Percentiles rank a stretch among this genome's conserved stretches.
Evolutionary conservation across 2,113 vertebrate genomes (phyloP).

Genomic region (Stigmatopora argus): DNA sequence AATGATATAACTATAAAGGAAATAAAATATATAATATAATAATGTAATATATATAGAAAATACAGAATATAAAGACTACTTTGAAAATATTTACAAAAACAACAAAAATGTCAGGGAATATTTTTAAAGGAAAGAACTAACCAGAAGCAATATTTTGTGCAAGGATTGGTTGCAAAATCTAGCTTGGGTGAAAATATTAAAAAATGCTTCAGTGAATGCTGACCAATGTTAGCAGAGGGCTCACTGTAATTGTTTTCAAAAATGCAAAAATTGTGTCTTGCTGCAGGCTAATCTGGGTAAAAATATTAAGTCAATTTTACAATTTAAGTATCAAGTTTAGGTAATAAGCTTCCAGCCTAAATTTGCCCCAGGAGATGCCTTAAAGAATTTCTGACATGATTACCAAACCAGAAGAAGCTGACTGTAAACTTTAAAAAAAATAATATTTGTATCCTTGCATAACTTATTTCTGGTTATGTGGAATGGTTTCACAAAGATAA

Average conservation of each 20-base stretch:
- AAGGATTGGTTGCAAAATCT: slow-evolving; percentile 14
- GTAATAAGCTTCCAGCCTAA: not conserved
- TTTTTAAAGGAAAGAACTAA: slow-evolving; percentile 35
- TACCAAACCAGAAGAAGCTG: not conserved
- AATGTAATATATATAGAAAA: no score
- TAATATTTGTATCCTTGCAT: not conserved
- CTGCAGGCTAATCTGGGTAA: not conserved
- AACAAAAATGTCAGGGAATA: slow-evolving; percentile 29
- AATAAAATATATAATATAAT: slow-evolving; percentile 43
- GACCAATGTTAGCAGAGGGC: not conserved
- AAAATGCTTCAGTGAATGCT: not conserved
- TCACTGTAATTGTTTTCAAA: not conserved
- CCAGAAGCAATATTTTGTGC: slow-evolving; percentile 34
- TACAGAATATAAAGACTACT: slow-evolving; percentile 38
- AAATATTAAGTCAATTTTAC: not conserved
- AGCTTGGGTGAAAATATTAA: not conserved
- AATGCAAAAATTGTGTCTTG: not conserved
- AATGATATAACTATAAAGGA: slow-evolving; percentile 54
- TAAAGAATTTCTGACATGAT: not conserved
- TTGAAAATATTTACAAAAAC: slow-evolving; percentile 30
- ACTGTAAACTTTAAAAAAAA: not conserved
- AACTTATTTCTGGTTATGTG: slow-evolving; percentile 20
- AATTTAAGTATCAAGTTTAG: not conserved
- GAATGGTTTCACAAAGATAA: slow-evolving; percentile 10
- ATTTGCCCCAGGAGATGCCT: not conserved